A percentile compares a stretch with the other conserved stretches of the same genome.
Evolutionary conservation across 2,113 vertebrate genomes (phyloP).

Genomic region (Odocoileus hemionus): DNA sequence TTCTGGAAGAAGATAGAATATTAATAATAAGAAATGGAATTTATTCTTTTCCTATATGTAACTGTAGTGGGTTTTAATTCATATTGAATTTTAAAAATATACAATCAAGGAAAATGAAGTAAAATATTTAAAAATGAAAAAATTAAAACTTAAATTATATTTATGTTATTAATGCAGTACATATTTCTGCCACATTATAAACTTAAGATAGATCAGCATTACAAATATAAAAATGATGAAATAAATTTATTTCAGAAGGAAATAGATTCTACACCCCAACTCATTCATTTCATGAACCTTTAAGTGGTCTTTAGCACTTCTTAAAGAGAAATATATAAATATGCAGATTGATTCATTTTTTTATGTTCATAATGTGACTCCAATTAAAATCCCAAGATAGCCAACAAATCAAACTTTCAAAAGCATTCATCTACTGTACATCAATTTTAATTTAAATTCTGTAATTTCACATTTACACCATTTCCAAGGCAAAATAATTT

Average conservation of each 20-base stretch:
- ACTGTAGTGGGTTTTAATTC: background rate
- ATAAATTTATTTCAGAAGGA: background rate
- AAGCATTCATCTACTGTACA: background rate
- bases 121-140: background rate
- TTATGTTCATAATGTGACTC: background rate
- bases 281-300: background rate
- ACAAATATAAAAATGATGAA: background rate
- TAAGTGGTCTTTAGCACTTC: slow-evolving; percentile 16
- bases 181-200: background rate
- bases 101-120: slow-evolving; percentile 5
- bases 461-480: background rate
- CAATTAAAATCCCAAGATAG: background rate
- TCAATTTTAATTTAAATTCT: background rate
- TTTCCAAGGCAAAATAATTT: slow-evolving; percentile 40
- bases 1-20: background rate
- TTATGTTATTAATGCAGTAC: background rate
- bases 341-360: background rate
- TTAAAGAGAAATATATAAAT: background rate
- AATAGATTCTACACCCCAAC: background rate
- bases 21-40: slow-evolving; percentile 10
- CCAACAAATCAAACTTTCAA: background rate
- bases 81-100: background rate
- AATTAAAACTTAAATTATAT: background rate
- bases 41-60: background rate
- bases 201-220: background rate